phyloP scores from a whole-genome alignment of 2,113 vertebrate species.

The Amblyopsis rosae region DNA sequence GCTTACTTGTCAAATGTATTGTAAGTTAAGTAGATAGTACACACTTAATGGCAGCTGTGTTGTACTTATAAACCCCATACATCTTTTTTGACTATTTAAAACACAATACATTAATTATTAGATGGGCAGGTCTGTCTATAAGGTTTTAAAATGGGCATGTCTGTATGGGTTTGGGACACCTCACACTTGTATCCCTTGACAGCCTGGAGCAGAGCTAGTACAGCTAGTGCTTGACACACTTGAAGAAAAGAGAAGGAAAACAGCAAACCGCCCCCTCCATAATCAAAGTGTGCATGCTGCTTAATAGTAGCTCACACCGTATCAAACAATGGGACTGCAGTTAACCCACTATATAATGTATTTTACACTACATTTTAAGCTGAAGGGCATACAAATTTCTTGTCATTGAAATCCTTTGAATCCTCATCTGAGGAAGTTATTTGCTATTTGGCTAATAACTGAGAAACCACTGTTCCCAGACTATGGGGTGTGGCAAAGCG shows the following conservation, averaged over 20 bases:
- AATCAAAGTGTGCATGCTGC: constrained; percentile 63
- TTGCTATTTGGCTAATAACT: constrained; percentile 3
- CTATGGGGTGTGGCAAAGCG: neutral
- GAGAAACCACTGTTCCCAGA: neutral
- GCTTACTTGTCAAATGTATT: constrained; percentile 1
- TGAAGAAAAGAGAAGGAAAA: constrained; percentile 43
- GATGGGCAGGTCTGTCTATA: constrained; percentile 15
- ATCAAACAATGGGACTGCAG: constrained; percentile 36
- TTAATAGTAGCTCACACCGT: constrained; percentile 42
- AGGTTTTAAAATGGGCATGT: constrained; percentile 34
- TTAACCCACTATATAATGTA: constrained; percentile 14
- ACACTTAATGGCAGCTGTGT: neutral
- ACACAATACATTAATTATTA: constrained; percentile 1
- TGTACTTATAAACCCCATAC: neutral
- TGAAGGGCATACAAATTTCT: neutral
- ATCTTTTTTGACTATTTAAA: constrained; percentile 6
- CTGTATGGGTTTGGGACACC: constrained; percentile 62
- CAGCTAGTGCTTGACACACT: constrained; percentile 45
- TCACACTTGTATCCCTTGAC: constrained; percentile 54
- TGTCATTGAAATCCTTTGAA: too few species aligned
- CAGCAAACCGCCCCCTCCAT: constrained; percentile 55
- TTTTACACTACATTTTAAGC: neutral
- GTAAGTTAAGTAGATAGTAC: constrained; percentile 19
- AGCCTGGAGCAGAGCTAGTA: constrained; percentile 51
- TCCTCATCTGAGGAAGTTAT: neutral